phyloP scores from a whole-genome alignment of 2,888 invertebrate genomes.

The Epirrhoe alternata region DNA sequence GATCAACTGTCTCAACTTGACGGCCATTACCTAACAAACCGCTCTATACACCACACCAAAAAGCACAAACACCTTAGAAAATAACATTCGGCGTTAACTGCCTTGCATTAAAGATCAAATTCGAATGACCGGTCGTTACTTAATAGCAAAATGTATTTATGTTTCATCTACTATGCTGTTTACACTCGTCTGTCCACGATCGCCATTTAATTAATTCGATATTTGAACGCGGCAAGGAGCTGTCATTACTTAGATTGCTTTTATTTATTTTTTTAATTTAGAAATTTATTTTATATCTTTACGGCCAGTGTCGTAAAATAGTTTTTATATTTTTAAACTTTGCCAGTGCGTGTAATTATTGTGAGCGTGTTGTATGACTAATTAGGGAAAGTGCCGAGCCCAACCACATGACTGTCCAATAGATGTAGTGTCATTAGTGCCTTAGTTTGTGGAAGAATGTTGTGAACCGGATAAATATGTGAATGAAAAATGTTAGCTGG shows the following conservation, averaged over 20 bases:
- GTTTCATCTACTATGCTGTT: slow-evolving; percentile 72
- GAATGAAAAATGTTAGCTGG: slow-evolving; percentile 77
- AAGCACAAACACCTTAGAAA: slow-evolving; percentile 49
- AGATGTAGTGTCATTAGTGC: slow-evolving; percentile 32
- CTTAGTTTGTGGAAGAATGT: slow-evolving; percentile 43
- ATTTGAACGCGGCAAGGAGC: slow-evolving; percentile 72
- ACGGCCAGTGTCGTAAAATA: slow-evolving; percentile 40
- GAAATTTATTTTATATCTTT: slow-evolving; percentile 41
- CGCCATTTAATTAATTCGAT: slow-evolving; percentile 80
- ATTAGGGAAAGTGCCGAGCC: slow-evolving; percentile 40
- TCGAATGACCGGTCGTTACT: slow-evolving; percentile 44
- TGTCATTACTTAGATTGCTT: slow-evolving; percentile 60
- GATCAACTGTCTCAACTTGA: slow-evolving; percentile 74
- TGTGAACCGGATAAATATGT: slow-evolving; percentile 60
- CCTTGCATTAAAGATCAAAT: slow-evolving; percentile 57
- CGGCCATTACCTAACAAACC: slow-evolving; percentile 80
- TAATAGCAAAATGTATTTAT: slow-evolving; percentile 56
- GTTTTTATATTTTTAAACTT: background rate
- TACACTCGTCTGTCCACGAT: slow-evolving; percentile 72
- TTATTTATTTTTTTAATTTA: slow-evolving; percentile 44
- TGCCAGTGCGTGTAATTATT: slow-evolving; percentile 12
- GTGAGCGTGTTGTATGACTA: slow-evolving; percentile 21
- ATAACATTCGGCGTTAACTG: slow-evolving; percentile 48
- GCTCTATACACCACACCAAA: slow-evolving; percentile 69
- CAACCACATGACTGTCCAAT: slow-evolving; percentile 35